Percentiles rank a stretch among this genome's conserved stretches.
Evolutionary conservation across 37 sponge, comb jelly and placozoan species (phyloP).

Genomic region (Bolinopsis microptera): DNA sequence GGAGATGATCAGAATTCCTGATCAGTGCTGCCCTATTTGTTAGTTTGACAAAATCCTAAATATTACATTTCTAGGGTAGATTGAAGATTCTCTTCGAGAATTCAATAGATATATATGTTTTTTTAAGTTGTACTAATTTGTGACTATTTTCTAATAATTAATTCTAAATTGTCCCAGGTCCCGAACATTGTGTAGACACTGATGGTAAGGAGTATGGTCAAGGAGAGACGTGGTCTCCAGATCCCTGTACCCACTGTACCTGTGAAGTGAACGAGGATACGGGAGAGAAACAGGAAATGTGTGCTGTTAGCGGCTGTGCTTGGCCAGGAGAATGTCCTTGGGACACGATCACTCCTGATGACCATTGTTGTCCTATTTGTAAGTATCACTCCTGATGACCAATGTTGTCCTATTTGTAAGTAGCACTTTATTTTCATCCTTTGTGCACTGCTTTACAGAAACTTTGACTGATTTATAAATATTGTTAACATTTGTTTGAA

Average conservation of each 20-base stretch:
- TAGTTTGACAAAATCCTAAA: too few species aligned
- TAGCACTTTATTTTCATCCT: too few species aligned
- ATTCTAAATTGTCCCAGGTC: too few species aligned
- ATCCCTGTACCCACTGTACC: neutral
- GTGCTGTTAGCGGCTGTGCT: neutral
- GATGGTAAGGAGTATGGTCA: neutral
- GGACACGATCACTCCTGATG: neutral
- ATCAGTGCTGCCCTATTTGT: constrained; percentile 11
- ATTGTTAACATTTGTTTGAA: too few species aligned
- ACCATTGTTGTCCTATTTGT: neutral
- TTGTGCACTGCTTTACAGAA: too few species aligned
- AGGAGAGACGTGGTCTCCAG: neutral
- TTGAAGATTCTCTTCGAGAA: too few species aligned
- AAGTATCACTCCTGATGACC: neutral
- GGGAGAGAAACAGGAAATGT: neutral
- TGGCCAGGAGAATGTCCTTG: neutral
- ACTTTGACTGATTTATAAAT: too few species aligned
- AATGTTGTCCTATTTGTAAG: constrained; percentile 16
- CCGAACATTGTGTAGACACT: neutral
- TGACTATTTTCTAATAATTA: too few species aligned
- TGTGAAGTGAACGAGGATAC: neutral
- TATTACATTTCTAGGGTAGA: too few species aligned
- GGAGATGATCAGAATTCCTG: neutral
- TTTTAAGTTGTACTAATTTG: too few species aligned
- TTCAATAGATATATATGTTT: too few species aligned